Base-by-base conservation (phyloP, 2,888 invertebrate species). In the Phyllotreta cruciferae region DNA sequence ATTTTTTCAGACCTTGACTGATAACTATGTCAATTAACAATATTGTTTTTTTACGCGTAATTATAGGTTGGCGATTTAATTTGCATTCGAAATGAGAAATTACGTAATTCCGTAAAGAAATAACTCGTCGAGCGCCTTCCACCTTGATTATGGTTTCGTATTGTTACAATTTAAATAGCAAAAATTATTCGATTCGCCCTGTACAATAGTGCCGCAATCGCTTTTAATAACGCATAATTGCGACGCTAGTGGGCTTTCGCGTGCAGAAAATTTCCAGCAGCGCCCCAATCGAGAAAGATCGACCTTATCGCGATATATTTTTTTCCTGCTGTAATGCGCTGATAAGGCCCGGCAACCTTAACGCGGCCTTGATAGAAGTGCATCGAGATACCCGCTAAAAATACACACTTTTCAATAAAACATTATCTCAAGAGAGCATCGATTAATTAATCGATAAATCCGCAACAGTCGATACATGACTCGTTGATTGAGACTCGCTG, bases 41-140 rank as follows among this genome's bases (percentile, higher is more conserved):
- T 66, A 72, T 72, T 71, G 67, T 69, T 56, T 56, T 62, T 70
- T 73, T 57, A 64, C 70, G 67, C 67, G 70, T 73, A 75, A 74
- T 74, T 71, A 69, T 63, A 66, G 69, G 70, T 71, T 70, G 60
- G 53, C 63, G 64, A 67, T 73, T 69, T 60, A 64, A 74, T 75
- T 75, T 73, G 66, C 72, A 75, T 73, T 67, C 60, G 37, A 71
- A 73, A 70, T 68, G 63, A 64, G 58, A 36, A 50, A 42, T 68
- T 68, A 61, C 66, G 64, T 64, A 66, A 68, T 64, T 55, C 42
- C 45, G 56, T 45, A 38, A 24, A 61, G 66, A 66, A 64, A 63
- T 61, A 61, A 52, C 55, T 63, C 55, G 24, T 24, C 24, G 50
- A 50, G 50, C 24, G 4, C 24, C 24, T 24, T 24, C 24, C 24